A percentile compares a stretch with the other conserved stretches of the same genome.
These are phyloP conservation scores for Potorous gilbertii DNA, from an alignment of 2,797 vertebrate species.

Conservation along the genomic window DNA sequence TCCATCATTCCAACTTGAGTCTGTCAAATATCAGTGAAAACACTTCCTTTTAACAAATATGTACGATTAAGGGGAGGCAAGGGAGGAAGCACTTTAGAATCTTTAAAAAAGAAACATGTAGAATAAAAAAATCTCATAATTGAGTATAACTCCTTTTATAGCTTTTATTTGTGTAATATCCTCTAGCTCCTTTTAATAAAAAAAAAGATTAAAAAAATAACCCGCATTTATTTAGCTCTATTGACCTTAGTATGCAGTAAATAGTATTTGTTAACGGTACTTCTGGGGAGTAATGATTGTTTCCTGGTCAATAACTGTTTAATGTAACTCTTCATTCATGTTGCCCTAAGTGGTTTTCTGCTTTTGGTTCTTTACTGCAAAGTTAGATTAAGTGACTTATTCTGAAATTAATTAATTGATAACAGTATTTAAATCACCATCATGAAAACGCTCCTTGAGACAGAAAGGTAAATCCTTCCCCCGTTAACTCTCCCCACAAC, in stretches of 20 bases:
- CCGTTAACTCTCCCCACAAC: background rate
- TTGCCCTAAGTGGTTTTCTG: background rate
- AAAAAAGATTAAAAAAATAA: background rate
- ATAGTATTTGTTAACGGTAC: background rate
- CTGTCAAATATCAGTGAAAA: background rate
- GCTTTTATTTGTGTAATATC: background rate
- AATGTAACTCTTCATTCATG: background rate
- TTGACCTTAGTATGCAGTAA: background rate
- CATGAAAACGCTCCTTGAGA: background rate
- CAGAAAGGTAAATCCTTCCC: constrained; percentile 20
- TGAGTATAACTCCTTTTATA: background rate
- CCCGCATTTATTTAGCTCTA: background rate
- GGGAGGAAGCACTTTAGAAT: background rate
- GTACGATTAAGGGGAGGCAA: background rate
- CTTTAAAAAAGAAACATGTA: background rate
- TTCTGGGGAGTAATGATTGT: background rate
- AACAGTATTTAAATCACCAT: background rate
- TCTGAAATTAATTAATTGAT: background rate
- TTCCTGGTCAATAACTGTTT: background rate
- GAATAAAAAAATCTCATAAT: background rate
- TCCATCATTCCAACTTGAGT: background rate
- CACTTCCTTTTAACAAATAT: background rate
- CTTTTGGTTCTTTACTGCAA: background rate
- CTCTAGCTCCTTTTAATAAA: background rate
- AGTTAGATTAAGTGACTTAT: background rate